A percentile compares a stretch with the other conserved stretches of the same genome.
phyloP scores from a whole-genome alignment of 2,888 invertebrate species.

The Orgyia antiqua region DNA sequence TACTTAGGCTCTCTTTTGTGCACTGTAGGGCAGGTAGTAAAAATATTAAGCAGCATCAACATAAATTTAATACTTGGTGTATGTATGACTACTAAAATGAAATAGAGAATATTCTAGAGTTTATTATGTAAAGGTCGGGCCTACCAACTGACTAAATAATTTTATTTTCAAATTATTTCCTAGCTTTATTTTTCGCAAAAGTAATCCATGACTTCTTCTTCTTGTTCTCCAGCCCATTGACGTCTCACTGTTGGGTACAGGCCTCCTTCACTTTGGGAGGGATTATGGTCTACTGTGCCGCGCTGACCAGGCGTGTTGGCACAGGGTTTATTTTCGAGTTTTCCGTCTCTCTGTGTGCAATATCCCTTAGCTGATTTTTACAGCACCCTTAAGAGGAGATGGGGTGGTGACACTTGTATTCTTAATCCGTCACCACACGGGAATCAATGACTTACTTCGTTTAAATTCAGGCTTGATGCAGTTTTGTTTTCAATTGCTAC shows the following conservation, averaged over 20 bases:
- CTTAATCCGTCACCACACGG: too few species aligned
- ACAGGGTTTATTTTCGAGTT: too few species aligned
- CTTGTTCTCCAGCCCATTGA: too few species aligned
- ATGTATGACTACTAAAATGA: constrained; percentile 6
- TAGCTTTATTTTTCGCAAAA: constrained; percentile 11
- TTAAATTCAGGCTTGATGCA: constrained; percentile 9
- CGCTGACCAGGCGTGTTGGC: too few species aligned
- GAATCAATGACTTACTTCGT: constrained; percentile 15
- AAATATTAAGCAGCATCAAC: constrained; percentile 9
- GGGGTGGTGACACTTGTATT: too few species aligned
- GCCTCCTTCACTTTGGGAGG: too few species aligned
- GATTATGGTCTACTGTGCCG: too few species aligned
- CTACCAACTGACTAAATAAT: not conserved
- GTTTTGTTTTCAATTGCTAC: constrained; percentile 7
- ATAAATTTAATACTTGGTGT: constrained; percentile 9
- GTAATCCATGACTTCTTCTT: too few species aligned
- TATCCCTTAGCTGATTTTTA: too few species aligned
- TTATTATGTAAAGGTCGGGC: constrained; percentile 5
- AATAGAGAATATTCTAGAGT: constrained; percentile 9
- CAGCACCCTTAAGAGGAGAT: too few species aligned
- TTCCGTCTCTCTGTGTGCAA: too few species aligned
- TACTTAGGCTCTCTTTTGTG: constrained; percentile 12
- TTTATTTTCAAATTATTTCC: constrained; percentile 3
- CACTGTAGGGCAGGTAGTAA: constrained; percentile 2
- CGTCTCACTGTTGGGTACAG: too few species aligned